A percentile compares a stretch with the other conserved stretches of the same genome.
These are phyloP conservation scores for Atta cephalotes DNA, from an alignment of 1,140 invertebrate species.

Conservation along the genomic window DNA sequence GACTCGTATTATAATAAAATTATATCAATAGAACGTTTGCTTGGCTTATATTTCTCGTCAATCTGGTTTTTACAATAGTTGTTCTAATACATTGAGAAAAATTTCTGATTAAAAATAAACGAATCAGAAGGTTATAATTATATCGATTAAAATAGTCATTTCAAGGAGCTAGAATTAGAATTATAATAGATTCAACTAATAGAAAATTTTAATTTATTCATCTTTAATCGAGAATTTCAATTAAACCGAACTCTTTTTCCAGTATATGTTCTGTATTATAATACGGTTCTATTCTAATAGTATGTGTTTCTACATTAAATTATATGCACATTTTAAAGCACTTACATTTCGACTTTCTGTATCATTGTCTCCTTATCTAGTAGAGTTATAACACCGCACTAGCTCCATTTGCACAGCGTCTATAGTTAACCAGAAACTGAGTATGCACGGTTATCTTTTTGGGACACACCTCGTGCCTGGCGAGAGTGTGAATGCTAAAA, in stretches of 20 bases:
- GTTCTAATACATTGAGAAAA: neutral
- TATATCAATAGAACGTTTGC: neutral
- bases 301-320: neutral
- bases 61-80: neutral
- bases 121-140: too few relatives aligned
- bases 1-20: neutral
- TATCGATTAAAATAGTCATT: too few relatives aligned
- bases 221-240: too few relatives aligned
- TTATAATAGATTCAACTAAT: too few relatives aligned
- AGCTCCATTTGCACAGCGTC: conserved; percentile 65
- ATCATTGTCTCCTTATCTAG: conserved; percentile 56
- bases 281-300: neutral
- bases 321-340: conserved; percentile 18
- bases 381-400: conserved; percentile 58
- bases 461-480: conserved; percentile 64
- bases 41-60: neutral
- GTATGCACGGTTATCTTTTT: conserved; percentile 80
- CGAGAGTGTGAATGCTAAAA: conserved; percentile 57
- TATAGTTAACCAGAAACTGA: conserved; percentile 73
- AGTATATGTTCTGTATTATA: neutral
- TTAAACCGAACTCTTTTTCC: too few relatives aligned
- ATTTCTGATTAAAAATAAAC: too few relatives aligned
- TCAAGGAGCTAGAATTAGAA: too few relatives aligned
- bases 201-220: too few relatives aligned
- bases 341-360: conserved; percentile 5